A percentile compares a stretch with the other conserved stretches of the same genome.
phyloP scores from a whole-genome alignment of 1,140 invertebrate species.

The Penaeus vannamei region DNA sequence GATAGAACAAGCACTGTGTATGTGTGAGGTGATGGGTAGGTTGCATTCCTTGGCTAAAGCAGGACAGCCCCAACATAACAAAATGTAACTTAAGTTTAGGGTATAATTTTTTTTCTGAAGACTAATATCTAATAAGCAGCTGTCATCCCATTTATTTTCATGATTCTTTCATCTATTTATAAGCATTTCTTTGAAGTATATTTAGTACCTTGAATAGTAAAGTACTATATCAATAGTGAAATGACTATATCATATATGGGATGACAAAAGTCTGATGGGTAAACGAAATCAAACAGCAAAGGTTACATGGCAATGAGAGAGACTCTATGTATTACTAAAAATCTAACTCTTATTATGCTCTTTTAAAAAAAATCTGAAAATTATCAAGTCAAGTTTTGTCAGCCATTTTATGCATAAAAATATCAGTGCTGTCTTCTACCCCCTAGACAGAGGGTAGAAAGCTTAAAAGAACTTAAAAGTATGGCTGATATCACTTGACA shows the following conservation, averaged over 20 bases:
- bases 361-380: too few species aligned
- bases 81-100: conserved; percentile 60
- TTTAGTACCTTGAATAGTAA: too few species aligned
- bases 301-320: neutral
- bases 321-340: conserved; percentile 1
- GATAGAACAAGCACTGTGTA: conserved; percentile 10
- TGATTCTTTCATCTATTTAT: neutral
- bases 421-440: too few species aligned
- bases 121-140: conserved; percentile 51
- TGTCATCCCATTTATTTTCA: conserved; percentile 52
- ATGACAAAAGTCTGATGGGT: conserved; percentile 60
- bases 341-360: too few species aligned
- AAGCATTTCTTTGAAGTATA: too few species aligned
- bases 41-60: conserved; percentile 48
- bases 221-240: too few species aligned
- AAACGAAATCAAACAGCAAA: conserved; percentile 34
- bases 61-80: conserved; percentile 59
- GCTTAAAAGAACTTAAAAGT: too few species aligned
- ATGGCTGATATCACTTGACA: too few species aligned
- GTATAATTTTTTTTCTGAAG: neutral
- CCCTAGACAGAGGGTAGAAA: too few species aligned
- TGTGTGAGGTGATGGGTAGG: conserved; percentile 25
- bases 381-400: too few species aligned
- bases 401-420: too few species aligned
- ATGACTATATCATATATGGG: conserved; percentile 11